Conservation (phyloP, 2,888 invertebrate genomes). For the Gastrophysa polygoni region DNA sequence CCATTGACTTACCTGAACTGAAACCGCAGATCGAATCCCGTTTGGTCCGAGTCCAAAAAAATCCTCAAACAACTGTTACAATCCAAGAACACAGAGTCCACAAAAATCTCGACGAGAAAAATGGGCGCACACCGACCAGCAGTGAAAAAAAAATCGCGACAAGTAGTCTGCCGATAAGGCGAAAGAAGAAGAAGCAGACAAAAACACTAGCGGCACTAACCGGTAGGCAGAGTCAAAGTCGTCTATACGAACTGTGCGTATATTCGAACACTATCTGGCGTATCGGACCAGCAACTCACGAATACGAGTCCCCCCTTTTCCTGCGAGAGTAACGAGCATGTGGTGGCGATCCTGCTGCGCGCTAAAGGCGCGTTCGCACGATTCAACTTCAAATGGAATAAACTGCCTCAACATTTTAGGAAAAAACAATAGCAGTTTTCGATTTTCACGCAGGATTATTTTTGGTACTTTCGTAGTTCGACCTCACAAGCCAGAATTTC, state of each 20-base stretch:
- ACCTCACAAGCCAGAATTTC: no score
- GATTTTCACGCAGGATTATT: no score
- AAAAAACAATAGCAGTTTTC: no score
- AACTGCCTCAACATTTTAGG: no score
- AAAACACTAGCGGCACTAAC: not conserved
- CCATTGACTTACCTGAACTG: not conserved
- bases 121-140: not conserved
- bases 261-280: constrained; percentile 10
- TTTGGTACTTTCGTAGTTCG: no score
- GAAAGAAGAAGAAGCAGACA: not conserved
- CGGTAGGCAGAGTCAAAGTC: not conserved
- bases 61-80: not conserved
- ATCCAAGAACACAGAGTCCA: not conserved
- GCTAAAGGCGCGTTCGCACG: no score
- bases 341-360: not conserved
- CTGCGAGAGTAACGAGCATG: constrained; percentile 1
- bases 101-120: constrained; percentile 5
- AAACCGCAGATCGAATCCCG: not conserved
- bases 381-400: no score
- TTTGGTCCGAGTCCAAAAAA: not conserved
- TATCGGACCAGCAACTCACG: constrained; percentile 8
- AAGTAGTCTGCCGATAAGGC: not conserved
- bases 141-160: constrained; percentile 3
- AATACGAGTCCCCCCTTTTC: constrained; percentile 13
- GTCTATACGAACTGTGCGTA: constrained; percentile 8